These are phyloP conservation scores for Cephus spinipes DNA, from an alignment of 2,888 invertebrate species.

Conservation along the genomic window DNA sequence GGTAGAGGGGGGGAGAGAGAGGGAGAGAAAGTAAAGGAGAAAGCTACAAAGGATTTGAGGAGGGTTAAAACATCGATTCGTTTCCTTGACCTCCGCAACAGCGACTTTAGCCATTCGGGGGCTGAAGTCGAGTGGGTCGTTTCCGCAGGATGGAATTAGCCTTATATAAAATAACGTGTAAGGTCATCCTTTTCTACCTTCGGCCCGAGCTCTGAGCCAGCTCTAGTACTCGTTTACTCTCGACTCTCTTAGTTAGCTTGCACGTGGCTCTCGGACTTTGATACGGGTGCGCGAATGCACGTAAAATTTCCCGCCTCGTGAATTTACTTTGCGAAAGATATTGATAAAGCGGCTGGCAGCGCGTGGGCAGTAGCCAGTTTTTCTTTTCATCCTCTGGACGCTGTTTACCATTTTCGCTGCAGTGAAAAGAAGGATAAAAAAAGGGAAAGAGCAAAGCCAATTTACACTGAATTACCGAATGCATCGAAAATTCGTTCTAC, in stretches of 20 bases:
- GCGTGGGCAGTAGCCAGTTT: background rate
- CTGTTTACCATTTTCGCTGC: background rate
- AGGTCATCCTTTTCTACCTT: background rate
- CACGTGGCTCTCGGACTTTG: background rate
- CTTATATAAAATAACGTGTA: background rate
- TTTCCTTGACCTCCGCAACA: slow-evolving; percentile 63
- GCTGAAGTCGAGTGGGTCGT: background rate
- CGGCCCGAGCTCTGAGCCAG: background rate
- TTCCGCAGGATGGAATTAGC: background rate
- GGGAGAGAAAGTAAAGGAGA: slow-evolving; percentile 36
- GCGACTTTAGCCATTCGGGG: background rate
- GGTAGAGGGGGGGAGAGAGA: slow-evolving; percentile 30
- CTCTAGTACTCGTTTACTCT: background rate
- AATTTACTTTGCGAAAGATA: background rate
- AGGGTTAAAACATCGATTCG: slow-evolving; percentile 55
- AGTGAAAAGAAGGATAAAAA: background rate
- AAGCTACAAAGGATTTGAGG: slow-evolving; percentile 46
- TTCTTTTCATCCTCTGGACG: background rate
- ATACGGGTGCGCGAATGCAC: background rate
- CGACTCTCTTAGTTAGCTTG: background rate
- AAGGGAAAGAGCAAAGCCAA: background rate
- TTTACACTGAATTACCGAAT: background rate
- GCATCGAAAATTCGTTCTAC: background rate
- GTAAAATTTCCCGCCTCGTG: background rate
- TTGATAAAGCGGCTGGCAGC: background rate